Conservation (phyloP, 2,113 vertebrate species). For the Vicugna pacos region DNA sequence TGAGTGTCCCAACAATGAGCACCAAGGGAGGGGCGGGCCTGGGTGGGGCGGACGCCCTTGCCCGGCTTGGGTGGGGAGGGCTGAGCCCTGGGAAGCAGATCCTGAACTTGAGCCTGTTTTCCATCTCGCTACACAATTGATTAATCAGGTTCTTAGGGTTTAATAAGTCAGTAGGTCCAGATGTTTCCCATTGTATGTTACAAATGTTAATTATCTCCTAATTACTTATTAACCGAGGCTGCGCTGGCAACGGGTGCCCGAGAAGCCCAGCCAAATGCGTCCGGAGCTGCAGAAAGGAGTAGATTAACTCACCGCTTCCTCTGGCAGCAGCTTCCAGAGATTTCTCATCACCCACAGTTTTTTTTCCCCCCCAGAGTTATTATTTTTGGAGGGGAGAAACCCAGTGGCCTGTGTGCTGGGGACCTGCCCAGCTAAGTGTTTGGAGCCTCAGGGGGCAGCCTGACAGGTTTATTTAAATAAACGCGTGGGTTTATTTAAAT, state of each 20-base stretch:
- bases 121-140: not conserved
- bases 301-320: not conserved
- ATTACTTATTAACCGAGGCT: conserved; percentile 81
- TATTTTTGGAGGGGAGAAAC: not conserved
- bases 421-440: accelerated
- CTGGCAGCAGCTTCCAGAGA: not conserved
- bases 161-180: conserved; percentile 79
- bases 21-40: accelerated
- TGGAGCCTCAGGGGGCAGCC: not conserved
- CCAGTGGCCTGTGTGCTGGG: accelerated
- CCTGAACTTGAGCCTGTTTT: not conserved
- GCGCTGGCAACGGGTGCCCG: not conserved
- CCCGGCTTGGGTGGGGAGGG: not conserved
- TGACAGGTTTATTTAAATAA: no score
- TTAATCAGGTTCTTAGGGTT: conserved; percentile 70
- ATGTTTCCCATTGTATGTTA: conserved; percentile 85
- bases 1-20: not conserved
- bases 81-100: accelerated
- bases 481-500: accelerated
- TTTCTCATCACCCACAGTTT: not conserved
- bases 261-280: conserved; percentile 76
- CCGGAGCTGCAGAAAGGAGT: not conserved
- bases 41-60: accelerated
- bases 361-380: not conserved
- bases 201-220: conserved; percentile 88